Base-by-base conservation (phyloP, 1,140 invertebrate species). In the Cephus cinctus region DNA sequence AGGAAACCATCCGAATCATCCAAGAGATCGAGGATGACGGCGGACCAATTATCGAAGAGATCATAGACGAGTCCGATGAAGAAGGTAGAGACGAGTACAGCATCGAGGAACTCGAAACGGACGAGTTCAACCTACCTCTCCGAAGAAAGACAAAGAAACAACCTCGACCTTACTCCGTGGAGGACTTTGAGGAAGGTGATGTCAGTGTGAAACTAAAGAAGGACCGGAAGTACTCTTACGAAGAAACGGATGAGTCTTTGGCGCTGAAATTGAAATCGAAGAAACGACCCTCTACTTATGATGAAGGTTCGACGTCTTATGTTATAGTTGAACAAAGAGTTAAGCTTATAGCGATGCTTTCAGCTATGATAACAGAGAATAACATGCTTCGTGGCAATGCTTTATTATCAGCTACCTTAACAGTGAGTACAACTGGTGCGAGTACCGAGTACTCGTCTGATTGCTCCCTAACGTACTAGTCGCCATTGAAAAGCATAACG, bases 291-390 rank as follows among this genome's bases (percentile, higher is more conserved):
- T 77, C 81, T 23, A 80, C 81, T 9, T 81, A 78, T 68, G 75
- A 86, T 43, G 80, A 88, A 87, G 86, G 86, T 89, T 71, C 44
- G 68, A 36, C n/a, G n/a, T n/a, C n/a, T n/a, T n/a, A n/a, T n/a
- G n/a, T n/a, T n/a, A n/a, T n/a, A n/a, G n/a, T n/a, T n/a, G n/a
- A n/a, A n/a, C n/a, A n/a, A n/a, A n/a, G n/a, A n/a, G n/a, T n/a
- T n/a, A n/a, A n/a, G n/a, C n/a, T 4, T 11, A 11, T 23, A 45
- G 42, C 27, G 38, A n/a, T 51, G 42, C 48, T 55, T 57, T 38
- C 31, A 57, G 56, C 48, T 57, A 47, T 15, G 38, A 35, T 31
- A 15, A 35, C n/a, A 21, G 23, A 16, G 30, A 51, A 3, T 43
- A 36, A 42, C 43, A n/a, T 44, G 27, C 14, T 19, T 8, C 43